Percentiles rank a stretch among this genome's conserved stretches.
Conservation (phyloP, 2,113 vertebrate species). For the Rattus rattus region DNA sequence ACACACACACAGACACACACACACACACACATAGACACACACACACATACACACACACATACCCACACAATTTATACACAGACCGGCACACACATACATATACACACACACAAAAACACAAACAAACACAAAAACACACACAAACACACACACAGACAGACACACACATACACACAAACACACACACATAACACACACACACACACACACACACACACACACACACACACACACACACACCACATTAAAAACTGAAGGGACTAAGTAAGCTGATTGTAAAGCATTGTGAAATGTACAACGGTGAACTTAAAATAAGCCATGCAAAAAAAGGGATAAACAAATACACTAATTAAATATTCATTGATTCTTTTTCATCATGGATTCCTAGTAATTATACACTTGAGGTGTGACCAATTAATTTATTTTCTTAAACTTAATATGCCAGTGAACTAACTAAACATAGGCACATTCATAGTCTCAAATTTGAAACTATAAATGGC, state of each 20-base stretch:
- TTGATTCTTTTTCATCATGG: neutral
- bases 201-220: too few species aligned
- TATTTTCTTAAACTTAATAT: neutral
- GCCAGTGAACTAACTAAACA: neutral
- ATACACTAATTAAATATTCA: neutral
- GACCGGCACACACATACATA: neutral
- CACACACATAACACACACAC: too few species aligned
- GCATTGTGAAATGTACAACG: neutral
- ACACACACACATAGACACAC: too few species aligned
- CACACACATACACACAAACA: too few species aligned
- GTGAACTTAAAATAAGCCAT: neutral
- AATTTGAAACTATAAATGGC: neutral
- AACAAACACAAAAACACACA: neutral
- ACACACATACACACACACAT: too few species aligned
- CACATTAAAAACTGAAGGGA: neutral
- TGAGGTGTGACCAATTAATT: too few species aligned
- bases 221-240: too few species aligned
- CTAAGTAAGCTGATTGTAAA: neutral
- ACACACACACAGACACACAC: too few species aligned
- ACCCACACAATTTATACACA: too few species aligned
- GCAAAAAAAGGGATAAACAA: neutral
- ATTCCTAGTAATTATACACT: neutral
- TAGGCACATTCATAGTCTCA: neutral
- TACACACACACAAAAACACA: neutral
- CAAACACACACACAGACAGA: too few species aligned